phyloP scores from a whole-genome alignment of 92 coral and sea anemone species.

The Epizoanthus scotinus region DNA sequence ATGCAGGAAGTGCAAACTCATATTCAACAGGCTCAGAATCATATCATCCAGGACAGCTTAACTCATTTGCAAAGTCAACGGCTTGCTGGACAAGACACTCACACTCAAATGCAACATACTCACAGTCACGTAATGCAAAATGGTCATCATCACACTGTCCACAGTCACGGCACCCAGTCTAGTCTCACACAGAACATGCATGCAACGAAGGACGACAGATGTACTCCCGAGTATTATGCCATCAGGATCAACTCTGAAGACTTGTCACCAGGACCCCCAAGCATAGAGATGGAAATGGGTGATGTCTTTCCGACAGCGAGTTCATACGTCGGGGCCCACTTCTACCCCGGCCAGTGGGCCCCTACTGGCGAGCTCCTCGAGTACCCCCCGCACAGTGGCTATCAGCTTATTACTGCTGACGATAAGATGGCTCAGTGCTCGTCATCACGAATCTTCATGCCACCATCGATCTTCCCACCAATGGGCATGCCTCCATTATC shows the following conservation, averaged over 20 bases:
- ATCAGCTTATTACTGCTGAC: slow-evolving; percentile 44
- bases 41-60: not conserved
- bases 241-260: slow-evolving; percentile 18
- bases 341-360: slow-evolving; percentile 28
- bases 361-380: slow-evolving; percentile 13
- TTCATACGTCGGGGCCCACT: slow-evolving; percentile 24
- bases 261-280: slow-evolving; percentile 21
- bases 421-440: slow-evolving; percentile 55
- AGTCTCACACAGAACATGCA: slow-evolving; percentile 2
- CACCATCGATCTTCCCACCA: slow-evolving; percentile 78
- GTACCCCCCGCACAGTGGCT: slow-evolving; percentile 43
- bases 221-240: slow-evolving; percentile 26
- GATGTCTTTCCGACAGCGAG: slow-evolving; percentile 38
- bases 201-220: slow-evolving; percentile 1
- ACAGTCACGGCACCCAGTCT: not conserved
- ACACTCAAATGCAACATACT: slow-evolving; percentile 15
- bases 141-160: slow-evolving; percentile 3
- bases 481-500: slow-evolving; percentile 72
- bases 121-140: slow-evolving; percentile 12
- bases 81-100: slow-evolving; percentile 5
- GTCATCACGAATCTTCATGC: slow-evolving; percentile 92
- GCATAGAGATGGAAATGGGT: slow-evolving; percentile 39
- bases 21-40: slow-evolving; percentile 20
- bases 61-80: slow-evolving; percentile 1
- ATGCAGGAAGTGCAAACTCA: slow-evolving; percentile 4